These are phyloP conservation scores for Stratiomys singularior DNA, from an alignment of 2,888 invertebrate species.

Conservation along the genomic window DNA sequence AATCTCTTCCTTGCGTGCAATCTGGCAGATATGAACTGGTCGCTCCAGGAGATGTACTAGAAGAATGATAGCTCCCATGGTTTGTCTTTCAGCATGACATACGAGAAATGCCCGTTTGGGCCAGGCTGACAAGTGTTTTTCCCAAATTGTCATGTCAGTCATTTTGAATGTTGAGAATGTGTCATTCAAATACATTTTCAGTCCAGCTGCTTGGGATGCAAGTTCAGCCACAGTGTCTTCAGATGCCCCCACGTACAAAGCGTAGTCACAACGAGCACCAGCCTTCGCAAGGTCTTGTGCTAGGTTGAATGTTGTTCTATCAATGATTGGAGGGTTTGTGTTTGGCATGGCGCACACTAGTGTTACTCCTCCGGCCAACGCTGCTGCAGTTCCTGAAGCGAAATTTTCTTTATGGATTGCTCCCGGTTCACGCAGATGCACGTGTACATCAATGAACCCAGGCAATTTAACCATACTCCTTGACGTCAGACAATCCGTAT, in stretches of 20 bases:
- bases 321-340: constrained; percentile 91
- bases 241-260: constrained; percentile 92
- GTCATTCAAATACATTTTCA: constrained; percentile 99
- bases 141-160: constrained; percentile 90
- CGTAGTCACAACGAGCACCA: constrained; percentile 95
- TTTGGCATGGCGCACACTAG: constrained; percentile 98
- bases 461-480: constrained; percentile 89
- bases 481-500: constrained; percentile 96
- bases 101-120: constrained; percentile 92
- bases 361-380: constrained; percentile 92
- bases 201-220: constrained; percentile 81
- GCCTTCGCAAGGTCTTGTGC: constrained; percentile 85
- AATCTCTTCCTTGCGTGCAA: constrained; percentile 96
- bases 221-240: constrained; percentile 78
- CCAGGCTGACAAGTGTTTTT: constrained; percentile 93
- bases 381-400: constrained; percentile 89
- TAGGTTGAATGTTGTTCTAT: constrained; percentile 79
- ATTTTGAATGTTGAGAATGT: constrained; percentile 92
- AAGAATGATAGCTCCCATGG: constrained; percentile 93
- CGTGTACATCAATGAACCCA: constrained; percentile 97
- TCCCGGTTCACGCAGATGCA: constrained; percentile 98
- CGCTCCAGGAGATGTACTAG: constrained; percentile 88
- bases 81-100: constrained; percentile 95
- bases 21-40: constrained; percentile 95
- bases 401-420: constrained; percentile 98